Evolutionary conservation across 2,113 vertebrate genomes (phyloP).

Genomic region (Microtus pennsylvanicus): DNA sequence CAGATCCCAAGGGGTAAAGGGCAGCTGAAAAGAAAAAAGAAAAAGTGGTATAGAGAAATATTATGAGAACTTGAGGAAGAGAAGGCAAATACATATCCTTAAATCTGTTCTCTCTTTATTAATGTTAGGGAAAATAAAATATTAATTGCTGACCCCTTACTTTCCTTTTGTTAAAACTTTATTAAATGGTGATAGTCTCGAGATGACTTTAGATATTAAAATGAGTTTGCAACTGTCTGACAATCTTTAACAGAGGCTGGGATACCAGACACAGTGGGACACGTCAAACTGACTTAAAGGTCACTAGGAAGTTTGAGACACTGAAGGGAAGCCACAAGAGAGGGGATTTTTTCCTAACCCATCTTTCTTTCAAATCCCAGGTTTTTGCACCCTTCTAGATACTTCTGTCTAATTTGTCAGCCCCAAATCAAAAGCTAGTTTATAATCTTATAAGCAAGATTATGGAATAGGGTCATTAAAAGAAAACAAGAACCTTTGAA

Average conservation of each 20-base stretch:
- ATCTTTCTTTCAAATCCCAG: neutral
- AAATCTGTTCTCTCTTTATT: slow-evolving; percentile 61
- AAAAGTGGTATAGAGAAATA: neutral
- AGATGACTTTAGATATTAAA: slow-evolving; percentile 83
- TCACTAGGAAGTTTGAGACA: neutral
- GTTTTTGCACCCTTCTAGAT: neutral
- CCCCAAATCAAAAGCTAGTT: neutral
- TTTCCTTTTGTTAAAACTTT: slow-evolving; percentile 76
- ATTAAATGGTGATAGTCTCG: slow-evolving; percentile 76
- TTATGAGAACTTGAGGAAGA: too few relatives aligned
- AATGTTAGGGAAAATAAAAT: slow-evolving; percentile 64
- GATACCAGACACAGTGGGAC: neutral
- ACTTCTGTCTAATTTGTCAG: neutral
- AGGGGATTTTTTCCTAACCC: neutral
- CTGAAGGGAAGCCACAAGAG: neutral
- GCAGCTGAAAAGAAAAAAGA: neutral
- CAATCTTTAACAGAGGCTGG: neutral
- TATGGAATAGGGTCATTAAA: neutral
- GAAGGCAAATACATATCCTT: slow-evolving; percentile 10
- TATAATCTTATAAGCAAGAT: neutral
- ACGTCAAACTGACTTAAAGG: neutral
- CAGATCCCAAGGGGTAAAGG: neutral
- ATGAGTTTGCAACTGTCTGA: slow-evolving; percentile 76
- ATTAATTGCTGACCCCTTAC: slow-evolving; percentile 74
- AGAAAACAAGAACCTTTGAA: neutral